These are phyloP conservation scores for Rhea pennata DNA, from an alignment of 2,113 vertebrate genomes.

Conservation along the genomic window DNA sequence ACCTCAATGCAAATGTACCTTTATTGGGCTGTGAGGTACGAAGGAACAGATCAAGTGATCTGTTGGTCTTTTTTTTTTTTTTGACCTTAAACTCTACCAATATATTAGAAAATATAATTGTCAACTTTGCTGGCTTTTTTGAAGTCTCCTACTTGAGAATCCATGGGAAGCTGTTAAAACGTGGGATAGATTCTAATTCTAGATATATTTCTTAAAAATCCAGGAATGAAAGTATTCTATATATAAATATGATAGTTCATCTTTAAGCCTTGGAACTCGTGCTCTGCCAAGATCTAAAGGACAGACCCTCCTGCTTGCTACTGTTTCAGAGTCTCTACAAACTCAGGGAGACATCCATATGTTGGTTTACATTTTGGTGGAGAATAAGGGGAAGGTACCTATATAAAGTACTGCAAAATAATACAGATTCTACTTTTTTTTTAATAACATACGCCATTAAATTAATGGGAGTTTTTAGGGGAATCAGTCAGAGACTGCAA, in stretches of 20 bases:
- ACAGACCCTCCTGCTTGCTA: background rate
- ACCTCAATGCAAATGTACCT: constrained; percentile 15
- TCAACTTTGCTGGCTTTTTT: background rate
- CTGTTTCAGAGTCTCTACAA: background rate
- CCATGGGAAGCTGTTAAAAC: background rate
- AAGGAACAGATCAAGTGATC: background rate
- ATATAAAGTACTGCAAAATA: background rate
- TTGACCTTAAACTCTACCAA: background rate
- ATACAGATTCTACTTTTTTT: background rate
- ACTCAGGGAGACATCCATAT: background rate
- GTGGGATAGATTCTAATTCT: background rate
- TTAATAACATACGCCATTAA: background rate
- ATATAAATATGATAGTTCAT: background rate
- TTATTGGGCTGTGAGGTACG: background rate
- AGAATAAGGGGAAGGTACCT: background rate
- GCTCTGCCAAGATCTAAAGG: background rate
- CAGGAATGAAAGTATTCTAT: background rate
- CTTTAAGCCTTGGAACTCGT: background rate
- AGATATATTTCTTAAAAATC: background rate
- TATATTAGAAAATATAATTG: background rate
- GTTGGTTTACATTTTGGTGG: background rate
- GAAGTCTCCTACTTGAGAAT: background rate
- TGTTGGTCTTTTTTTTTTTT: background rate
- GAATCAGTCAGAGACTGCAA: background rate
- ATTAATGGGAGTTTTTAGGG: background rate